phyloP scores from a whole-genome alignment of 2,113 vertebrate species.

The Amphiprion ocellaris region DNA sequence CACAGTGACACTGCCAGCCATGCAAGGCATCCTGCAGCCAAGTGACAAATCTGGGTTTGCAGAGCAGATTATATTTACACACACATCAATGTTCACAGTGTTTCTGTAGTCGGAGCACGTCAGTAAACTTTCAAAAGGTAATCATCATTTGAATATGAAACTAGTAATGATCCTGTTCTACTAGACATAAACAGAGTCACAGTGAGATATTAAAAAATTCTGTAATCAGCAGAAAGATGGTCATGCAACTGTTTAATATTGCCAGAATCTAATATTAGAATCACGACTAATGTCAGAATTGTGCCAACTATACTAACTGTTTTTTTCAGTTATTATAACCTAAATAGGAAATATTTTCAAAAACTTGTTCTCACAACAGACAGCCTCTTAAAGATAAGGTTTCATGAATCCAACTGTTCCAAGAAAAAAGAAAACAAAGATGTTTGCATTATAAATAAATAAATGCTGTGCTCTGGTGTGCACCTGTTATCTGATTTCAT shows the following conservation, averaged over 20 bases:
- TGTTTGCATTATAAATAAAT: neutral
- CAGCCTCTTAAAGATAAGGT: neutral
- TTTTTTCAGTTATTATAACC: neutral
- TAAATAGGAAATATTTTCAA: neutral
- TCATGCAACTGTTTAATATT: neutral
- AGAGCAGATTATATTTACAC: constrained; percentile 73
- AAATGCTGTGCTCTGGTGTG: constrained; percentile 2
- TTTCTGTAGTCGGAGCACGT: constrained; percentile 64
- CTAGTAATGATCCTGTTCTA: constrained; percentile 52
- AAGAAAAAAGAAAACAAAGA: neutral
- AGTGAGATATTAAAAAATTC: neutral
- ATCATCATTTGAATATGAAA: constrained; percentile 58
- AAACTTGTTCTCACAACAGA: neutral
- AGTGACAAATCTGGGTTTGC: constrained; percentile 77
- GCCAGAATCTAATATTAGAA: neutral
- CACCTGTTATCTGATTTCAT: neutral
- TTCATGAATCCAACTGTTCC: neutral
- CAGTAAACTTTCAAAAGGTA: constrained; percentile 62
- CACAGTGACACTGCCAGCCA: constrained; percentile 64
- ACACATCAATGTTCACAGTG: constrained; percentile 61
- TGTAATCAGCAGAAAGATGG: neutral
- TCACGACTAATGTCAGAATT: constrained; percentile 4
- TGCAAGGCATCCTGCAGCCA: constrained; percentile 66
- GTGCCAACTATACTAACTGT: neutral
- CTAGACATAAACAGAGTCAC: constrained; percentile 4